A percentile compares a stretch with the other conserved stretches of the same genome.
Conservation (phyloP, 1,140 invertebrate species). For the Drosophila paulistorum region DNA sequence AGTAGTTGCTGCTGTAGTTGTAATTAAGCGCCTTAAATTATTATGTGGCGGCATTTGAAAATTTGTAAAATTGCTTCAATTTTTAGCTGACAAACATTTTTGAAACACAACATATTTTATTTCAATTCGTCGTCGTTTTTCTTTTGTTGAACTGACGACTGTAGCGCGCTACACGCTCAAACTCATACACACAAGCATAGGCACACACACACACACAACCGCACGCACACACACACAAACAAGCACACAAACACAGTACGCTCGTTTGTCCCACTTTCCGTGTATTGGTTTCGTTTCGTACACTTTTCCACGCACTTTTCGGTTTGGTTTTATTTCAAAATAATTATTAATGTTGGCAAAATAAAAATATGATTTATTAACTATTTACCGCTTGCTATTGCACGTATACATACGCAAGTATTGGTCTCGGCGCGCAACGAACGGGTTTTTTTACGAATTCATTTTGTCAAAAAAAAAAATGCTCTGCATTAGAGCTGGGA, state of each 20-base stretch:
- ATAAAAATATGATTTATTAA: conserved; percentile 46
- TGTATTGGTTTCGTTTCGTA: conserved; percentile 75
- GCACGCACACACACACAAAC: conserved; percentile 19
- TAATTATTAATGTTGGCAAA: conserved; percentile 30
- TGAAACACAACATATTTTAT: neutral
- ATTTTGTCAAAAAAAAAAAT: conserved; percentile 68
- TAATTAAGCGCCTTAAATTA: conserved; percentile 62
- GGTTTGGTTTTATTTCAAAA: conserved; percentile 56
- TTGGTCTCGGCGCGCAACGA: conserved; percentile 68
- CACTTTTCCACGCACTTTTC: conserved; percentile 80
- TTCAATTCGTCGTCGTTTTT: conserved; percentile 28
- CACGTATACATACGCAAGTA: conserved; percentile 49
- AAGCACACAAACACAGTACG: conserved; percentile 28
- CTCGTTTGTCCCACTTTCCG: conserved; percentile 78
- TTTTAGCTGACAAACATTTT: conserved; percentile 12
- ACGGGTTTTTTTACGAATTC: conserved; percentile 70
- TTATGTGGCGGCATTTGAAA: conserved; percentile 57
- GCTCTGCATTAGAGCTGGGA: conserved; percentile 45
- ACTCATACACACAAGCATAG: conserved; percentile 35
- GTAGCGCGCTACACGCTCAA: conserved; percentile 30
- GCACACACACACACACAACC: conserved; percentile 26
- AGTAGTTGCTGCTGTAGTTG: conserved; percentile 15
- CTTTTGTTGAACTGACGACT: conserved; percentile 15
- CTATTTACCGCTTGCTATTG: conserved; percentile 46
- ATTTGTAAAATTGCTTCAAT: conserved; percentile 36